Base-by-base conservation (phyloP, 2,888 invertebrate genomes). In the Chalcosyrphus nemorum region DNA sequence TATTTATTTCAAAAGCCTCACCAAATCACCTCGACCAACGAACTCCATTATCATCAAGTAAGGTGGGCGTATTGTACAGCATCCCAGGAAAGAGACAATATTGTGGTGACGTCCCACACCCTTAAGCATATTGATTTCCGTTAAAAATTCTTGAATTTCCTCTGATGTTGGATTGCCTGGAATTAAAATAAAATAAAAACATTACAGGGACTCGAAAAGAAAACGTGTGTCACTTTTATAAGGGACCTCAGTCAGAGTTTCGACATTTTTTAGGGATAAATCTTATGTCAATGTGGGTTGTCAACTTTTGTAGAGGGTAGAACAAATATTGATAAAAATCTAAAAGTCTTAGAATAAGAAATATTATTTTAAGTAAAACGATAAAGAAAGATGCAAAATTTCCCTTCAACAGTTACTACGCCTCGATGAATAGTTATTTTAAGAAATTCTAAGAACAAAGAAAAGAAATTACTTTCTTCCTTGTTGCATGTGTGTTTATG, bases 91-190 rank as follows among this genome's bases (percentile, higher is more conserved):
- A 13, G 93, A 92, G 13, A 97, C 96, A 63, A 97, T 94, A 90
- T 97, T 95, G 13, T 94, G 93, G 90, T 97, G 97, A 0, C 92
- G 92, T 0, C 96, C 96, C 0, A 96, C 95, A 85, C 93, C 93
- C 89, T 96, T 97, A 90, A 97, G 93, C 92, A 95, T 95, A 24
- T 93, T 92, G 21, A 97, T 96, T 92, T 97, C 97, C 0, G 94
- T 93, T 15, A 95, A 92, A 88, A 97, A 95, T 88, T 96, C 95
- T 68, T 94, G 93, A 57, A 93, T 91, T 88, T 94, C 94, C 76
- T 94, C 94, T 9, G 92, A 90, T 0, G 93, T 90, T 1, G 93
- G 93, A 86, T 92, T 90, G 72, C 93, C 95, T 94, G 24, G 13
- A 81, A 52, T n/a, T 29, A 35, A 77, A 1, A 45, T 7, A n/a